Evolutionary conservation across 2,888 invertebrate genomes (phyloP).

Genomic region (Clusia tigrina): DNA sequence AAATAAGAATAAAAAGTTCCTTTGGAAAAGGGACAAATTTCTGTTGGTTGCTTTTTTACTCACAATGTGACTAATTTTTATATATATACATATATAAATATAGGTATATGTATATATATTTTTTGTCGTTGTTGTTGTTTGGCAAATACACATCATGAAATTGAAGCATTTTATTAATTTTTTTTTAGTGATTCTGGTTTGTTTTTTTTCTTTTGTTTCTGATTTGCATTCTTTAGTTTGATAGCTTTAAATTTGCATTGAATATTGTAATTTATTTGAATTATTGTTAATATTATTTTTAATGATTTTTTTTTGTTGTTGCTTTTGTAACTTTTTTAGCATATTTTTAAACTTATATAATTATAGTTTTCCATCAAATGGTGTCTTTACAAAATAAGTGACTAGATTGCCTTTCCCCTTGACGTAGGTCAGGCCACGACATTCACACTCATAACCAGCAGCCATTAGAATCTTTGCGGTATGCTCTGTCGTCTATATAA

Average conservation of each 20-base stretch:
- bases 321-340: slow-evolving; percentile 19
- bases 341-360: slow-evolving; percentile 29
- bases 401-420: slow-evolving; percentile 93
- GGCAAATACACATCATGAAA: no score
- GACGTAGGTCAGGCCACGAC: slow-evolving; percentile 90
- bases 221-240: no score
- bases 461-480: slow-evolving; percentile 84
- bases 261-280: not conserved
- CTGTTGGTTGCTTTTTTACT: no score
- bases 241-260: slow-evolving; percentile 5
- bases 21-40: no score
- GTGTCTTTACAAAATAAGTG: slow-evolving; percentile 91
- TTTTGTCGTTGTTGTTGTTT: no score
- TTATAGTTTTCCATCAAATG: slow-evolving; percentile 71
- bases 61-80: no score
- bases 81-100: no score
- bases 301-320: slow-evolving; percentile 25
- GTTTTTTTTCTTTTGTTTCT: no score
- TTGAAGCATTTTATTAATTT: no score
- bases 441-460: slow-evolving; percentile 87
- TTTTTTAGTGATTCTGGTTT: no score
- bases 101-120: no score
- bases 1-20: no score
- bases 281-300: slow-evolving; percentile 13
- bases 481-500: slow-evolving; percentile 79